Percentiles rank a stretch among this genome's conserved stretches.
Conservation (phyloP, 2,888 invertebrate genomes). For the Acleris emargana region DNA sequence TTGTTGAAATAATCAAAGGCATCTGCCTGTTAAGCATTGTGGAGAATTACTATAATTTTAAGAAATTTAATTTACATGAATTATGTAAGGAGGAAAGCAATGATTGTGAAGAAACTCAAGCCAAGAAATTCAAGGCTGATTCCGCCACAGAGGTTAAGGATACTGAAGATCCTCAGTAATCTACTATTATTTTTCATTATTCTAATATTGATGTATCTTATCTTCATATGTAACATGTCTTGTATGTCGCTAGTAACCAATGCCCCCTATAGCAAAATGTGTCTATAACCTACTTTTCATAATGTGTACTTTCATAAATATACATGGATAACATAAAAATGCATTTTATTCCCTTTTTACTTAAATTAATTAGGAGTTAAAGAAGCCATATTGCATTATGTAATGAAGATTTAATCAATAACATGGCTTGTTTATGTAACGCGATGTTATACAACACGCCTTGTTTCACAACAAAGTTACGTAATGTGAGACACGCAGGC, state of each 20-base stretch:
- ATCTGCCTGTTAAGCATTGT: conserved; percentile 92
- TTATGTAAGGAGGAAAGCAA: conserved; percentile 75
- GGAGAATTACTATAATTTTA: conserved; percentile 89
- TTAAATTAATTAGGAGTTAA: background rate
- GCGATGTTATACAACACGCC: conserved; percentile 31
- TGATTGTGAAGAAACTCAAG: conserved; percentile 69
- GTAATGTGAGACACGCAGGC: conserved; percentile 18
- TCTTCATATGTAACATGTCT: conserved; percentile 45
- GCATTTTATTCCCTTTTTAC: conserved; percentile 15
- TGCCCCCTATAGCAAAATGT: conserved; percentile 70
- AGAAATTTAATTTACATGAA: conserved; percentile 93
- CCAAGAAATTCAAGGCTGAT: conserved; percentile 73
- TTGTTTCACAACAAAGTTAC: conserved; percentile 27
- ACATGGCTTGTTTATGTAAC: conserved; percentile 30
- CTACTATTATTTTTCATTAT: conserved; percentile 49
- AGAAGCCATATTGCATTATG: conserved; percentile 8
- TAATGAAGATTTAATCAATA: conserved; percentile 32
- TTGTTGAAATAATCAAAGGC: conserved; percentile 92
- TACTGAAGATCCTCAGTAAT: conserved; percentile 55
- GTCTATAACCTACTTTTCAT: conserved; percentile 60
- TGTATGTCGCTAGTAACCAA: conserved; percentile 63
- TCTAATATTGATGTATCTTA: conserved; percentile 52
- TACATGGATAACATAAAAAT: conserved; percentile 16
- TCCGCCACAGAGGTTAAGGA: conserved; percentile 50
- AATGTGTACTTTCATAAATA: conserved; percentile 29